A percentile compares a stretch with the other conserved stretches of the same genome.
phyloP scores from a whole-genome alignment of 2,113 vertebrate species.

The Pagrus major region DNA sequence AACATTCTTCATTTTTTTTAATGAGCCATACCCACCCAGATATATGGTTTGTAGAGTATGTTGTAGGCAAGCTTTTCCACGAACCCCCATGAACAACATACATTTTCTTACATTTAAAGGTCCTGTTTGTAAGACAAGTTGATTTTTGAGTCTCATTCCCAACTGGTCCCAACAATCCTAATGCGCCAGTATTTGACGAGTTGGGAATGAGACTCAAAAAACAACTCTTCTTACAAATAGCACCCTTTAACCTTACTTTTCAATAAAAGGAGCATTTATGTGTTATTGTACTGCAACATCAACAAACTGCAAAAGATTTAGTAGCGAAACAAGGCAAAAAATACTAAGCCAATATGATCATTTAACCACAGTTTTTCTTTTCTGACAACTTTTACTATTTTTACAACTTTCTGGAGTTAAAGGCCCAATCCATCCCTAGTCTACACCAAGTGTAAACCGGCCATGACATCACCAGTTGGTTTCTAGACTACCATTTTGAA shows the following conservation, averaged over 20 bases:
- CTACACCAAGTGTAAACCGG: too few relatives aligned
- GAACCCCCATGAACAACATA: background rate
- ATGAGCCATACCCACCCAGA: background rate
- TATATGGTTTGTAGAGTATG: background rate
- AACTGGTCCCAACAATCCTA: too few relatives aligned
- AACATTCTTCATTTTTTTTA: background rate
- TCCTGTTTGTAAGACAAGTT: too few relatives aligned
- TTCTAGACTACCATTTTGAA: too few relatives aligned
- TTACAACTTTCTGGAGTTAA: background rate
- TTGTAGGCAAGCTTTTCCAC: background rate
- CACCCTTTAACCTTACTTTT: background rate
- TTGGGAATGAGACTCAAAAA: too few relatives aligned
- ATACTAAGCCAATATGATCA: background rate
- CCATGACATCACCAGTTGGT: too few relatives aligned
- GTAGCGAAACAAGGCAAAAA: background rate
- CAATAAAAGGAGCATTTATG: background rate
- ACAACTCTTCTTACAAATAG: too few relatives aligned
- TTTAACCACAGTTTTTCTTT: background rate
- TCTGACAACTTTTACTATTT: background rate
- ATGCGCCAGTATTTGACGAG: too few relatives aligned
- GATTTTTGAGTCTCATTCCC: too few relatives aligned
- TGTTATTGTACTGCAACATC: background rate
- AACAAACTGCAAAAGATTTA: background rate
- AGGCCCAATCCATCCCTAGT: background rate
- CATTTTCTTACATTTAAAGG: too few relatives aligned